phyloP scores from a whole-genome alignment of 2,888 invertebrate species.

The Sipha maydis region DNA sequence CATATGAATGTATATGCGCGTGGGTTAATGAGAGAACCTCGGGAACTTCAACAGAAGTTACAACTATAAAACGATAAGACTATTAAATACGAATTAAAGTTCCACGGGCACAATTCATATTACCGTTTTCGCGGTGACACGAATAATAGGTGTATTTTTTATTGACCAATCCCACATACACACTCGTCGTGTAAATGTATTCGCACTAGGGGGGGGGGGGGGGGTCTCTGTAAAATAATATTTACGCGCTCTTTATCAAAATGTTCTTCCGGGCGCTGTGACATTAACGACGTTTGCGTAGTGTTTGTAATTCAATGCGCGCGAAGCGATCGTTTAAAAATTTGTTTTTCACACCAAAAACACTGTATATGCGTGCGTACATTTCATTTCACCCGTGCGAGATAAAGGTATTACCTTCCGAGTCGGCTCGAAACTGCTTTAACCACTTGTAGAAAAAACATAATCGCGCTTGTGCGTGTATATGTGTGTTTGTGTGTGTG shows the following conservation, averaged over 20 bases:
- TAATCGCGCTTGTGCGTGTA: background rate
- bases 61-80: no score
- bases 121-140: conserved; percentile 35
- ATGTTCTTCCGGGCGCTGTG: background rate
- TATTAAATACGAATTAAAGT: background rate
- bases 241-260: background rate
- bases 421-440: background rate
- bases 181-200: background rate
- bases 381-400: background rate
- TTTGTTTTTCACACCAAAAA: background rate
- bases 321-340: background rate
- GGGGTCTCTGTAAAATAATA: background rate
- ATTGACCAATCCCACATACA: background rate
- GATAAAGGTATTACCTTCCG: background rate
- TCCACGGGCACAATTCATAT: background rate
- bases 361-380: background rate
- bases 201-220: background rate
- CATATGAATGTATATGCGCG: background rate
- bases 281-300: background rate
- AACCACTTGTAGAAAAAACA: conserved; percentile 32
- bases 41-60: background rate
- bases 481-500: background rate
- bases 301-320: background rate
- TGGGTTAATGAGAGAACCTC: background rate
- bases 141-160: conserved; percentile 9